Conservation (phyloP, 2,888 invertebrate species). For the Chymomyza caudatula region DNA sequence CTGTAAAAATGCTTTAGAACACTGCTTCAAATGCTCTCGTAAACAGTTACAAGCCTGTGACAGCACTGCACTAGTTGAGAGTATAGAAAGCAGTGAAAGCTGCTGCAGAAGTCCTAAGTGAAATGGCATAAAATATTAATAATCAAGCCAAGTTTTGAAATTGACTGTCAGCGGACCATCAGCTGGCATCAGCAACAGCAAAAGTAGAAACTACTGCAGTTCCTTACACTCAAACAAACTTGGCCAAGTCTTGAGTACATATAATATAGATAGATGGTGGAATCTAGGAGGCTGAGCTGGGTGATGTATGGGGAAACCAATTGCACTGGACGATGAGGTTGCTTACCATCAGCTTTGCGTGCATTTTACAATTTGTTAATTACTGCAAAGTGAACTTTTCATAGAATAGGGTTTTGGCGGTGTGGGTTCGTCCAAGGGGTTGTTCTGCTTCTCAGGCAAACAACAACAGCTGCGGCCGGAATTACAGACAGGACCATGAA, state of each 20-base stretch:
- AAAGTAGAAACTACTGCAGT: constrained; percentile 21
- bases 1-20: no score
- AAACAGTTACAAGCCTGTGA: no score
- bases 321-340: constrained; percentile 22
- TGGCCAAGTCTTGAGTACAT: constrained; percentile 21
- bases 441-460: constrained; percentile 48
- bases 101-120: neutral
- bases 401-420: neutral
- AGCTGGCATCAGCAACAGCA: neutral
- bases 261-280: neutral
- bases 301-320: constrained; percentile 3
- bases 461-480: neutral
- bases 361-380: constrained; percentile 67
- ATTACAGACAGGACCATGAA: neutral
- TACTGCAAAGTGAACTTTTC: constrained; percentile 66
- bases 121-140: constrained; percentile 65
- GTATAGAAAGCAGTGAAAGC: neutral
- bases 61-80: no score
- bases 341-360: constrained; percentile 16
- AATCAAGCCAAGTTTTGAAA: constrained; percentile 60
- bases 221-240: constrained; percentile 58
- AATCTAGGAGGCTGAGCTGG: neutral
- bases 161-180: constrained; percentile 58
- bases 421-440: constrained; percentile 13
- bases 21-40: no score